Evolutionary conservation across 2,888 invertebrate genomes (phyloP).

Genomic region (Sinodicranocentrus sp.): DNA sequence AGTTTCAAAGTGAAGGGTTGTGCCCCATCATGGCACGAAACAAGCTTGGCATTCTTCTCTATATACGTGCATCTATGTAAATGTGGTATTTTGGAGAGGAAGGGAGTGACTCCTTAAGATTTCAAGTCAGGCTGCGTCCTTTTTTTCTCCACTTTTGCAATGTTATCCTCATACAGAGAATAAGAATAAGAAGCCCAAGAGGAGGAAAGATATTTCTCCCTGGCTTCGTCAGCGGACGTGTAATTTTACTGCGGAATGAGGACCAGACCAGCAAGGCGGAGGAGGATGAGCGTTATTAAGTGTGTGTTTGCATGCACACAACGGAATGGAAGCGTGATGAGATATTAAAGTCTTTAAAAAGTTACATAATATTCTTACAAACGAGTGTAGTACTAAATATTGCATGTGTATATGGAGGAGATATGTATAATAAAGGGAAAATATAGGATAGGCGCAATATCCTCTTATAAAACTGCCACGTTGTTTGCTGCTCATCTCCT

Average conservation of each 20-base stretch:
- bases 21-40: slow-evolving; percentile 21
- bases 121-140: slow-evolving; percentile 23
- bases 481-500: slow-evolving; percentile 17
- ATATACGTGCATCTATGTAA: slow-evolving; percentile 6
- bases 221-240: too few species aligned
- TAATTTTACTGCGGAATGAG: slow-evolving; percentile 4
- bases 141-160: slow-evolving; percentile 6
- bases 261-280: not conserved
- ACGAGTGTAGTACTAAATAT: not conserved
- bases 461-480: too few species aligned
- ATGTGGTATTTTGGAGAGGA: slow-evolving; percentile 8
- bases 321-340: slow-evolving; percentile 31
- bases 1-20: slow-evolving; percentile 12
- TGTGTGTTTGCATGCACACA: slow-evolving; percentile 25
- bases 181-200: too few species aligned
- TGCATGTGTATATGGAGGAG: not conserved
- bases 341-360: slow-evolving; percentile 33
- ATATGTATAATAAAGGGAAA: too few species aligned
- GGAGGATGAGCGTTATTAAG: slow-evolving; percentile 18
- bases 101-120: slow-evolving; percentile 40
- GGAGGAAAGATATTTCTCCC: too few species aligned
- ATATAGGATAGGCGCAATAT: too few species aligned
- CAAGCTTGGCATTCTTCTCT: slow-evolving; percentile 1
- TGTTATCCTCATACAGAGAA: not conserved
- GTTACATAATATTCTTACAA: slow-evolving; percentile 26